Conservation (phyloP, 2,888 invertebrate species). For the Chrysomela aeneicollis region DNA sequence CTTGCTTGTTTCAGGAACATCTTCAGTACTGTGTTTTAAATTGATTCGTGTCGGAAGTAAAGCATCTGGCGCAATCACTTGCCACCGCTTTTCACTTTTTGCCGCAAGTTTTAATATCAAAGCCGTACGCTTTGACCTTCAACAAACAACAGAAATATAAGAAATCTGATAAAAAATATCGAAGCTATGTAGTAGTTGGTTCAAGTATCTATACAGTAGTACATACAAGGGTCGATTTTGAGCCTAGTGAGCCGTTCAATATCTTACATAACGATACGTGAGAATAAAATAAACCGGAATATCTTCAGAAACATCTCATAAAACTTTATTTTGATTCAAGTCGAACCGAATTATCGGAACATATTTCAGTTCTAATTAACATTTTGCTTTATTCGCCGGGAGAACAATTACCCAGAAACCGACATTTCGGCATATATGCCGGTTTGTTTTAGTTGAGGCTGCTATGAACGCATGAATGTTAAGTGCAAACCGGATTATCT, state of each 20-base stretch:
- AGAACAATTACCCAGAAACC: constrained; percentile 3
- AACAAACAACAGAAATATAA: neutral
- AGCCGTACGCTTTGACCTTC: neutral
- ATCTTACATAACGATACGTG: neutral
- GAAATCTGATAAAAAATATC: neutral
- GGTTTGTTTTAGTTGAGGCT: constrained; percentile 20
- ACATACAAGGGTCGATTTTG: neutral
- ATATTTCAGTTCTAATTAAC: constrained; percentile 3
- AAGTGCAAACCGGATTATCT: constrained; percentile 21
- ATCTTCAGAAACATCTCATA: constrained; percentile 9
- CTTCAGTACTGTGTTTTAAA: neutral
- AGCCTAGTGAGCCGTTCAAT: neutral
- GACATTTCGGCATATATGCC: constrained; percentile 13
- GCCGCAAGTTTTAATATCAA: neutral
- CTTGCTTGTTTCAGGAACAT: constrained; percentile 3
- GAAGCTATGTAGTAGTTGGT: neutral
- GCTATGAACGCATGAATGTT: constrained; percentile 12
- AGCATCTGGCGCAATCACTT: constrained; percentile 7
- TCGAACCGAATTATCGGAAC: constrained; percentile 4
- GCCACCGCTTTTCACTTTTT: neutral
- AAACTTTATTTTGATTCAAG: constrained; percentile 12
- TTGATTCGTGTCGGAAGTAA: neutral
- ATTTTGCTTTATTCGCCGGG: constrained; percentile 8
- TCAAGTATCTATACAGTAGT: constrained; percentile 1
- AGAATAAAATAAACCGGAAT: constrained; percentile 11